Percentiles rank a stretch among this genome's conserved stretches.
phyloP scores from a whole-genome alignment of 2,888 invertebrate genomes.

The Tetheella fluctuosa region DNA sequence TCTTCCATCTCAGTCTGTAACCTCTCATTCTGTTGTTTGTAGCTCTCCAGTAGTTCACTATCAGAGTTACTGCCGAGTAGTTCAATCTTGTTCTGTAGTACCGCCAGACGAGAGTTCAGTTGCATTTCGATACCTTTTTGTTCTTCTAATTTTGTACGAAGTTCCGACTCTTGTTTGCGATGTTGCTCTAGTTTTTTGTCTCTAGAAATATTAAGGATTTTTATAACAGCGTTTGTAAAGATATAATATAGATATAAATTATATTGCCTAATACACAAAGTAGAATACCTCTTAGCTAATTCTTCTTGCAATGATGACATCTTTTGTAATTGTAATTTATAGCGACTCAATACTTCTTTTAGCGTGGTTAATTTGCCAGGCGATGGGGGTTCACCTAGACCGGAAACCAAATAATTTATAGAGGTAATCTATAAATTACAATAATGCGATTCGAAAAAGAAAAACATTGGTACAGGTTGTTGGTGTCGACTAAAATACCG shows the following conservation, averaged over 20 bases:
- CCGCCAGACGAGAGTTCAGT: slow-evolving; percentile 65
- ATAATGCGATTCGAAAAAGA: too few relatives aligned
- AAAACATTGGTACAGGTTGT: too few relatives aligned
- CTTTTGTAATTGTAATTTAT: slow-evolving; percentile 71
- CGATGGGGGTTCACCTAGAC: slow-evolving; percentile 68
- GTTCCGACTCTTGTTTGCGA: slow-evolving; percentile 70
- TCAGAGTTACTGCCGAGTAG: slow-evolving; percentile 60
- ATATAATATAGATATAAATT: too few relatives aligned
- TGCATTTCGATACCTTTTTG: slow-evolving; percentile 73
- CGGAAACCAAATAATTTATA: background rate
- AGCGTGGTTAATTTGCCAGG: slow-evolving; percentile 72
- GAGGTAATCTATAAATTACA: background rate
- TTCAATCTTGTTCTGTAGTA: slow-evolving; percentile 70
- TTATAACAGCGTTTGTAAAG: too few relatives aligned
- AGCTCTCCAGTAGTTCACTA: slow-evolving; percentile 60
- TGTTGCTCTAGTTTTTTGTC: slow-evolving; percentile 73
- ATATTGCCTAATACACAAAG: too few relatives aligned
- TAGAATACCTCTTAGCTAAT: slow-evolving; percentile 62
- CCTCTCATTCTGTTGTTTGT: slow-evolving; percentile 65
- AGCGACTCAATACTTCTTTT: slow-evolving; percentile 70
- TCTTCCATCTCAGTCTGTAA: slow-evolving; percentile 63
- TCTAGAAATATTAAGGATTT: slow-evolving; percentile 39
- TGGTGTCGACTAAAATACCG: too few relatives aligned
- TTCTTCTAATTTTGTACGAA: slow-evolving; percentile 67
- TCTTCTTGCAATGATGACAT: slow-evolving; percentile 69